phyloP scores from a whole-genome alignment of 2,888 invertebrate species.

The Micoletzkya japonica region DNA sequence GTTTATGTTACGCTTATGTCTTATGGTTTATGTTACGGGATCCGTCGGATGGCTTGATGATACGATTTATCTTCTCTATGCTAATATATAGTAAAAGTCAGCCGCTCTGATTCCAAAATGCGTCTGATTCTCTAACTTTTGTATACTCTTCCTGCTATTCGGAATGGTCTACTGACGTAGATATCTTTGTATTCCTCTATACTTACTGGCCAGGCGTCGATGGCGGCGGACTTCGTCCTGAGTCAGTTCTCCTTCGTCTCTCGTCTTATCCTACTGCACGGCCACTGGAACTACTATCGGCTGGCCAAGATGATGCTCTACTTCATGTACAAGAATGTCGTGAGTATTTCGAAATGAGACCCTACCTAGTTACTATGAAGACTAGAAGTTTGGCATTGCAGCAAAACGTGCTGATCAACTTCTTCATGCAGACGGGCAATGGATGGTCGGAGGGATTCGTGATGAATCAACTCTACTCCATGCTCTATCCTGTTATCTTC shows the following conservation, averaged over 20 bases:
- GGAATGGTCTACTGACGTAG: no score
- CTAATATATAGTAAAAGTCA: no score
- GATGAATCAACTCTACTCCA: conserved; percentile 86
- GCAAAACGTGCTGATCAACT: conserved; percentile 90
- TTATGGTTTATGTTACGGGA: no score
- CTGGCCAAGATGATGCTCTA: conserved; percentile 90
- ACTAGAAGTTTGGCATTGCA: conserved; percentile 67
- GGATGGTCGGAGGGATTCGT: conserved; percentile 68
- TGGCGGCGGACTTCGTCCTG: conserved; percentile 97
- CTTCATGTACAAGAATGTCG: conserved; percentile 96
- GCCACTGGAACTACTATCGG: conserved; percentile 88
- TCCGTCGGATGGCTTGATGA: no score
- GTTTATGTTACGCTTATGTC: no score
- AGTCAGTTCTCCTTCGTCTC: conserved; percentile 81
- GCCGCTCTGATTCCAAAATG: no score
- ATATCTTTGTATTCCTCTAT: no score
- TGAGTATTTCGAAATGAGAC: conserved; percentile 63
- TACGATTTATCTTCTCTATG: no score
- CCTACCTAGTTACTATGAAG: background rate
- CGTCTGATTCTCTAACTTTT: no score
- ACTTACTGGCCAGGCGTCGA: conserved; percentile 83
- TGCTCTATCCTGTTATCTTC: conserved; percentile 91
- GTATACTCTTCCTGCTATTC: no score
- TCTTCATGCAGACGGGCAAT: conserved; percentile 93
- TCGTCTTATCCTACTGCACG: conserved; percentile 85